Percentiles rank a stretch among this genome's conserved stretches.
phyloP scores from a whole-genome alignment of 2,113 vertebrate genomes.

The Smithornis capensis region DNA sequence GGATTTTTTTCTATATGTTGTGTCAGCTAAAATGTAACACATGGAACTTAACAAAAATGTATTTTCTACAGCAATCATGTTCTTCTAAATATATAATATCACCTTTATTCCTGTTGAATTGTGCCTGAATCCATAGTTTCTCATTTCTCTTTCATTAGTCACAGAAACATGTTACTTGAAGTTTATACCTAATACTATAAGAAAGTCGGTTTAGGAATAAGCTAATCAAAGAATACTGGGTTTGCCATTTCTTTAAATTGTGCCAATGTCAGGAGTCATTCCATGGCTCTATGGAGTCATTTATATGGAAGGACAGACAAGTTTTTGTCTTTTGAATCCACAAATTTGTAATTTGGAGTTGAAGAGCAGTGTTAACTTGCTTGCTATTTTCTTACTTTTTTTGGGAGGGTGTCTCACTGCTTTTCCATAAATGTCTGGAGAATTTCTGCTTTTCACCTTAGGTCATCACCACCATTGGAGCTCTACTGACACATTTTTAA shows the following conservation, averaged over 20 bases:
- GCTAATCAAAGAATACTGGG: background rate
- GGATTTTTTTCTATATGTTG: background rate
- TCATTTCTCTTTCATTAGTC: background rate
- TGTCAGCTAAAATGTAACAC: conserved; percentile 6
- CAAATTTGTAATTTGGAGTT: background rate
- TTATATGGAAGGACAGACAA: background rate
- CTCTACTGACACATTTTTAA: background rate
- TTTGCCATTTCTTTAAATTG: background rate
- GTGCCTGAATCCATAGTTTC: background rate
- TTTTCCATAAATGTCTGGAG: background rate
- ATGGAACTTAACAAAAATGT: background rate
- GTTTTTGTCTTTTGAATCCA: background rate
- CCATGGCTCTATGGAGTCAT: background rate
- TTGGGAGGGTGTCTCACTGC: background rate
- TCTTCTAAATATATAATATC: background rate
- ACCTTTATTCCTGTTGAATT: background rate
- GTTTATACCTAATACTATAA: background rate
- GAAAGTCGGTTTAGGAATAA: background rate
- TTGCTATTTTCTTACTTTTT: background rate
- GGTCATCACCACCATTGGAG: background rate
- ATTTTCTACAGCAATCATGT: background rate
- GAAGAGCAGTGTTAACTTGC: background rate
- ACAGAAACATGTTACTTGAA: background rate
- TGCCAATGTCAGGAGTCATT: background rate
- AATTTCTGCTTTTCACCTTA: background rate